Evolutionary conservation across 2,113 vertebrate species (phyloP), one percentile per base, ranked within the genome.

Genomic region (Antechinus stuartii): DNA sequence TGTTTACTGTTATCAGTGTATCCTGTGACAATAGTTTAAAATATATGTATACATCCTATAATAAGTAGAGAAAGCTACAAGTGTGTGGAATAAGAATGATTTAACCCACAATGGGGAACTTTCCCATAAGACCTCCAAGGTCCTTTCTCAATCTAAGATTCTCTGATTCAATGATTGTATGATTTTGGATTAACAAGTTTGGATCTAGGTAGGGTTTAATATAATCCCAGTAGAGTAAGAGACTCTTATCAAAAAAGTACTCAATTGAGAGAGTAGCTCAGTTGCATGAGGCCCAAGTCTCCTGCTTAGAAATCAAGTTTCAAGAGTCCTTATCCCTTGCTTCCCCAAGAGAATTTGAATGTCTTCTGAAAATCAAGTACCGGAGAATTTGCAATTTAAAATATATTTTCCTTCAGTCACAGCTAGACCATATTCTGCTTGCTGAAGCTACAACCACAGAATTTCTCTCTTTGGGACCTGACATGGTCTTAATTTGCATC

Each of bases 401-500:
- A 3, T 2, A 1, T 50, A 46, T 27, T 52, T 46, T 54, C 26
- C 52, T 0, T 68, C 55, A 8, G 68, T 25, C 90, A 23, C 52
- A 52, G 49, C 25, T 42, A 7, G 0, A 57, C 49, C 93, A 61
- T 92, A 19, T 42, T 53, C 93, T 23, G 46, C 92, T 52, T 57
- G 93, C 91, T 4, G 46, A 94, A 92, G 42, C 27, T 54, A 61
- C 84, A 68, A 42, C 91, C 93, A 47, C 91, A 49, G n/a, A 11
- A 16, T 55, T 47, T 91, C 52, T 24, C 90, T 90, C 68, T 35
- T 42, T 2, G 24, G 54, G 49, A 47, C 27, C 91, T 92, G 89
- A 22, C 93, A 89, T 94, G 93, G 54, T 93, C 89, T 95, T 92
- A 84, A 3, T 96, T 95, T 94, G 50, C 30, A 94, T 95, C 93